Conservation (phyloP, 2,797 vertebrate genomes). For the Chrysocyon brachyurus region DNA sequence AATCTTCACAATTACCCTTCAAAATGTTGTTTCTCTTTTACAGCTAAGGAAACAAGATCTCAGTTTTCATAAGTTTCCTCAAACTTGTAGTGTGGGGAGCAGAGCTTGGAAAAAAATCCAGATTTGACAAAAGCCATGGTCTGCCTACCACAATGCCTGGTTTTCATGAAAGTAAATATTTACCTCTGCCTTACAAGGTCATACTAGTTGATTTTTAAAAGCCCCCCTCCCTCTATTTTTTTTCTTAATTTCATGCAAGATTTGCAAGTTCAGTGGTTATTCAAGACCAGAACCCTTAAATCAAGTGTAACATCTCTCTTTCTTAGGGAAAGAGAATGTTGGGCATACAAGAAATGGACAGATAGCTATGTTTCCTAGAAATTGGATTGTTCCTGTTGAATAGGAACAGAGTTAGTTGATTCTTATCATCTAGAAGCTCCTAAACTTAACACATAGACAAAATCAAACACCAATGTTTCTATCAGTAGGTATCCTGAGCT, state of each 20-base stretch:
- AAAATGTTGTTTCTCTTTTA: neutral
- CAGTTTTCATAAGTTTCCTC: neutral
- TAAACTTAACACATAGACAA: neutral
- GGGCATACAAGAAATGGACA: neutral
- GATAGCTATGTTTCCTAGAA: neutral
- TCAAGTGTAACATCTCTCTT: neutral
- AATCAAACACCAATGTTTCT: neutral
- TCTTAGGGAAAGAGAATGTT: neutral
- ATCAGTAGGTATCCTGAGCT: neutral
- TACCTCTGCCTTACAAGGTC: neutral
- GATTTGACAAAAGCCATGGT: neutral
- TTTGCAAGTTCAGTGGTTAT: neutral
- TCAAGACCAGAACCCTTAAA: neutral
- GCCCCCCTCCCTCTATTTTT: neutral
- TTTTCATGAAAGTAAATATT: constrained; percentile 10
- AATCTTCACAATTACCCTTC: neutral
- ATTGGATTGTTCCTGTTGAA: neutral
- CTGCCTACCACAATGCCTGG: neutral
- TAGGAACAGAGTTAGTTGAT: neutral
- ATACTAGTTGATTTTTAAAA: neutral
- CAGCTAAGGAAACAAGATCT: neutral
- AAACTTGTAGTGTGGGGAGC: neutral
- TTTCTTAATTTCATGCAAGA: neutral
- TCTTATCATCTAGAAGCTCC: neutral
- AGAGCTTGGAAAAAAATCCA: neutral